Evolutionary conservation across 2,113 vertebrate species (phyloP), one percentile per base, ranked within the genome.

Genomic region (Turnix velox): DNA sequence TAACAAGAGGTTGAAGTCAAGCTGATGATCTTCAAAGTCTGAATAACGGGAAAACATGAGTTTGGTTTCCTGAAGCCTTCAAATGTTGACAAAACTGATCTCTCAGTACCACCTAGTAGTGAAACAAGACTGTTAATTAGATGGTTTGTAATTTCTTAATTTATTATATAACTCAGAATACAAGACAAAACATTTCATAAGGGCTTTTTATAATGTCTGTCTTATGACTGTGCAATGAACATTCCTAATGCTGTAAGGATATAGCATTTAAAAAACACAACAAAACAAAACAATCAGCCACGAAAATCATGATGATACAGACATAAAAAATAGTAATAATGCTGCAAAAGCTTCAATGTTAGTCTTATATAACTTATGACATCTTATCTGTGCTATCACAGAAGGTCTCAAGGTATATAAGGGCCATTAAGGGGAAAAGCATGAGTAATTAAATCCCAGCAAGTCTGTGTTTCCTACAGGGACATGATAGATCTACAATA

Each of bases 361-460:
- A 27, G 62, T 30, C 18, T 72, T 39, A 8, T 18, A 67, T 27
- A 22, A 31, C 5, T 84, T 35, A 16, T 16, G 2, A 25, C 17
- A 25, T 28, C 45, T 55, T 59, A 37, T 18, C 19, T 45, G 18
- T 49, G 62, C 12, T 71, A 33, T 2, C 4, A 4, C 17, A 66
- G 14, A 28, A 25, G 9, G 4, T 49, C 0, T 0, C 13, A 59
- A 62, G 12, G 17, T 19, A 69, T 20, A 24, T 15, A 72, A 55
- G 25, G 8, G 5, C 14, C 31, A 66, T 8, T 81, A 54, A 74
- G 74, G 9, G 33, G 8, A 80, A 80, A 4, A 73, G 18, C 30
- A 6, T 42, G 22, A 76, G 8, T 4, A 6, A 25, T 45, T 58
- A 20, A 52, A 77, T 91, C 48, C 1, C 35, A 78, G 15, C 0